Evolutionary conservation across 2,888 invertebrate genomes (phyloP).

Genomic region (Brachylomia viminalis): DNA sequence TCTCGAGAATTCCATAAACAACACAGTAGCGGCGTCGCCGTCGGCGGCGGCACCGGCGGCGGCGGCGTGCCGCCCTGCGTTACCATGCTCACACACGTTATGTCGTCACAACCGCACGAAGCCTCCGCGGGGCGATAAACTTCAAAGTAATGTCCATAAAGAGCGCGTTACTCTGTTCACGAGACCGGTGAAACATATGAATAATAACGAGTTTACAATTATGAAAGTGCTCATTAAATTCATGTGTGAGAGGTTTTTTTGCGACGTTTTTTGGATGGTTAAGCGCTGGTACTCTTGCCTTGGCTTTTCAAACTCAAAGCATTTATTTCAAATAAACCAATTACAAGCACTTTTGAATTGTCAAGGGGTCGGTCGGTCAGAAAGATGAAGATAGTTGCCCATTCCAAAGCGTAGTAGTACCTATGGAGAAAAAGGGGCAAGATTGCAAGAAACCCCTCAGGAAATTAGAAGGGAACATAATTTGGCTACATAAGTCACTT

Average conservation of each 20-base stretch:
- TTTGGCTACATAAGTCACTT: not conserved
- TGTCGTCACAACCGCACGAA: slow-evolving; percentile 1
- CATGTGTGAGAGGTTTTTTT: slow-evolving; percentile 15
- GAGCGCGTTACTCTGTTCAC: slow-evolving; percentile 20
- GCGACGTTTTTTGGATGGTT: slow-evolving; percentile 8
- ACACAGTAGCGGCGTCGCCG: no score
- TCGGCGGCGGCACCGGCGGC: no score
- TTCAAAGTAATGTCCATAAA: slow-evolving; percentile 50
- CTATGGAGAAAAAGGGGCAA: no score
- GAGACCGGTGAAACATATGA: slow-evolving; percentile 34
- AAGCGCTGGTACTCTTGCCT: slow-evolving; percentile 6
- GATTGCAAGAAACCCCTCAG: no score
- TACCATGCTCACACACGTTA: not conserved
- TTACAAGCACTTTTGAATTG: no score
- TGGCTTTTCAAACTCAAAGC: no score
- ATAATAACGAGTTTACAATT: slow-evolving; percentile 59
- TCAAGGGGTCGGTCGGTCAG: no score
- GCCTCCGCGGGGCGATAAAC: slow-evolving; percentile 33
- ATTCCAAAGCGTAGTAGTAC: no score
- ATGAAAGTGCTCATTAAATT: slow-evolving; percentile 21
- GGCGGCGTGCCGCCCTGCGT: no score
- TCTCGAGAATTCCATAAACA: not conserved
- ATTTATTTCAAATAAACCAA: no score
- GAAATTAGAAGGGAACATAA: no score
- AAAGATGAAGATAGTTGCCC: no score